Conservation (phyloP, 2,113 vertebrate species). For the Myrmecophaga tridactyla region DNA sequence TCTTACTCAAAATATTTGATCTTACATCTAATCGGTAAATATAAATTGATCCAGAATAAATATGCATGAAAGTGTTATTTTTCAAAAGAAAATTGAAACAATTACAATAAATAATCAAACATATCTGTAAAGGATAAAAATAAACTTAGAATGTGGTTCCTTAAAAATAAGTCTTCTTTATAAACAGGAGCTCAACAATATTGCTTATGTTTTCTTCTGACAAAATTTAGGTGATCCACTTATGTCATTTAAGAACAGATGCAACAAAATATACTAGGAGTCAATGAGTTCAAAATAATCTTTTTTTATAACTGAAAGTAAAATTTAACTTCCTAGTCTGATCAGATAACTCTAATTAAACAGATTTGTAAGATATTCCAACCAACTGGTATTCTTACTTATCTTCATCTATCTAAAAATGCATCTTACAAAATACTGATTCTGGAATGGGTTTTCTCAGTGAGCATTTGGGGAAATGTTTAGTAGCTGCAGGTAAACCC, state of each 20-base stretch:
- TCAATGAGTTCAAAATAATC: background rate
- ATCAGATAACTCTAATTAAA: slow-evolving; percentile 3
- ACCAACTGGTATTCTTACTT: background rate
- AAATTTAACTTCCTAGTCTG: background rate
- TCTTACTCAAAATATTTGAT: background rate
- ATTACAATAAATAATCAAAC: background rate
- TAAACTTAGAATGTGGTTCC: background rate
- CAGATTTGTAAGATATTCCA: background rate
- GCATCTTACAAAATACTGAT: background rate
- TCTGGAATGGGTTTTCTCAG: background rate
- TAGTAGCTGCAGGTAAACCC: background rate
- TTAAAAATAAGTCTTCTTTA: slow-evolving; percentile 4
- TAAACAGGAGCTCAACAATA: background rate
- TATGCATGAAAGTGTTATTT: background rate
- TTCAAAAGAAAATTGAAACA: background rate
- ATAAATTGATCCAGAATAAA: background rate
- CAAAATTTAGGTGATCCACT: background rate
- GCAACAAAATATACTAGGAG: background rate
- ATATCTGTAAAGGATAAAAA: background rate
- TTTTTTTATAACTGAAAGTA: background rate
- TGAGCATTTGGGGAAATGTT: background rate
- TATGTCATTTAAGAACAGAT: background rate
- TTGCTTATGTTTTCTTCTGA: background rate
- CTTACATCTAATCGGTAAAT: background rate
- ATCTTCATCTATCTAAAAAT: background rate